Evolutionary conservation across 2,797 vertebrate species (phyloP).

Genomic region (Acrossocheilus fasciatus): DNA sequence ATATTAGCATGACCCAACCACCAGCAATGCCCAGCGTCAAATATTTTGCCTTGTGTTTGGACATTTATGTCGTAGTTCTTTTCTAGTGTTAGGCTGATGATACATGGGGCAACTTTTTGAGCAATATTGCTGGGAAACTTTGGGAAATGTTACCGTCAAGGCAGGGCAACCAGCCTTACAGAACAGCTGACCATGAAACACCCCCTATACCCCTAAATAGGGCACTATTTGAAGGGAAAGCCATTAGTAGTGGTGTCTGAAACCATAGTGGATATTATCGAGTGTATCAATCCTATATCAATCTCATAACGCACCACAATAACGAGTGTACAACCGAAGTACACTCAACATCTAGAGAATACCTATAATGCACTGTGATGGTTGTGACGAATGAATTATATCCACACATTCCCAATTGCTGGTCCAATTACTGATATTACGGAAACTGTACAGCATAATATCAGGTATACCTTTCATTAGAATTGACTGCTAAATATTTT

Average conservation of each 20-base stretch:
- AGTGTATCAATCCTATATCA: neutral
- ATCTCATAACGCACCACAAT: neutral
- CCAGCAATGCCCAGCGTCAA: conserved; percentile 24
- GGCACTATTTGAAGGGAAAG: neutral
- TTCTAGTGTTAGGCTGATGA: neutral
- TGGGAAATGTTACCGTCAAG: too few species aligned
- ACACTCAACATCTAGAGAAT: neutral
- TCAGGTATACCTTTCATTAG: neutral
- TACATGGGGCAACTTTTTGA: too few species aligned
- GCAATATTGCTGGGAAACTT: too few species aligned
- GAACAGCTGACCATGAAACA: neutral
- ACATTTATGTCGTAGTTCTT: neutral
- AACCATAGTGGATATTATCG: neutral
- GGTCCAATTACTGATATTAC: neutral
- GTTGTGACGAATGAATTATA: neutral
- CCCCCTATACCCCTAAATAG: neutral
- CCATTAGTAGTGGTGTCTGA: neutral
- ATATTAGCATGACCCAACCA: conserved; percentile 48
- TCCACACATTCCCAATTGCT: neutral
- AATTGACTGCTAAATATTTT: neutral
- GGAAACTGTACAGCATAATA: neutral
- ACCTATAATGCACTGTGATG: neutral
- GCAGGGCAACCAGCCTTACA: neutral
- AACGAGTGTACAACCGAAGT: neutral
- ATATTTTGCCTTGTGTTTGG: neutral